phyloP scores from a whole-genome alignment of 1,140 invertebrate genomes.

The Panagrolaimus sp. region DNA sequence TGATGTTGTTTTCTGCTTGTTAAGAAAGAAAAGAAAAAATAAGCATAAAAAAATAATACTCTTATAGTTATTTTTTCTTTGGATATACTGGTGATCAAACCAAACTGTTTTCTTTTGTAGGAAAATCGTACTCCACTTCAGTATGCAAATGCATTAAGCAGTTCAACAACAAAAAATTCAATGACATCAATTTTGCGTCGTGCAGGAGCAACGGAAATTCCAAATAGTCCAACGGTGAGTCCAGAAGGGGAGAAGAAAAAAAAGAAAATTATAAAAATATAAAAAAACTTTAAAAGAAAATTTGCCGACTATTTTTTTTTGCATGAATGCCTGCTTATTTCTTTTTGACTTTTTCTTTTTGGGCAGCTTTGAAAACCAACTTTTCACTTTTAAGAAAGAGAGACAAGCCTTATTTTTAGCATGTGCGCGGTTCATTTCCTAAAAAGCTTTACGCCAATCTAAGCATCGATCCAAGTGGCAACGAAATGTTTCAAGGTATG shows the following conservation, averaged over 20 bases:
- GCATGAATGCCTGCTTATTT: too few relatives aligned
- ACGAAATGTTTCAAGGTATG: conserved; percentile 12
- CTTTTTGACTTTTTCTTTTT: too few relatives aligned
- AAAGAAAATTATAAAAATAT: too few relatives aligned
- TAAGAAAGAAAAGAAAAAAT: too few relatives aligned
- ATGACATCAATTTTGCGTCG: conserved; percentile 25
- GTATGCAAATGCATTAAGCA: conserved; percentile 21
- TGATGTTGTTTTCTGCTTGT: too few relatives aligned
- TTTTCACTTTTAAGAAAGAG: too few relatives aligned
- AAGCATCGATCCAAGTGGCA: conserved; percentile 12
- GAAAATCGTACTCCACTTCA: conserved; percentile 22
- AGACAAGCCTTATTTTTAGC: neutral
- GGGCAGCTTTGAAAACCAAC: too few relatives aligned
- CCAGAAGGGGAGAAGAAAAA: too few relatives aligned
- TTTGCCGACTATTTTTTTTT: too few relatives aligned
- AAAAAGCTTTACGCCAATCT: conserved; percentile 14
- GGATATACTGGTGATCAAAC: conserved; percentile 20
- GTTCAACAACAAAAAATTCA: conserved; percentile 6
- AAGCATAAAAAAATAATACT: too few relatives aligned
- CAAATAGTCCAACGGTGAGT: conserved; percentile 4
- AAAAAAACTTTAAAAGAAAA: too few relatives aligned
- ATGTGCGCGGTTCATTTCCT: conserved; percentile 5
- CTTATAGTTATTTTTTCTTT: too few relatives aligned
- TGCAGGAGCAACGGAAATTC: conserved; percentile 18
- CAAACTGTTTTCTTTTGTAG: conserved; percentile 13